Conservation (phyloP, 2,113 vertebrate genomes). For the Pangasianodon hypophthalmus region DNA sequence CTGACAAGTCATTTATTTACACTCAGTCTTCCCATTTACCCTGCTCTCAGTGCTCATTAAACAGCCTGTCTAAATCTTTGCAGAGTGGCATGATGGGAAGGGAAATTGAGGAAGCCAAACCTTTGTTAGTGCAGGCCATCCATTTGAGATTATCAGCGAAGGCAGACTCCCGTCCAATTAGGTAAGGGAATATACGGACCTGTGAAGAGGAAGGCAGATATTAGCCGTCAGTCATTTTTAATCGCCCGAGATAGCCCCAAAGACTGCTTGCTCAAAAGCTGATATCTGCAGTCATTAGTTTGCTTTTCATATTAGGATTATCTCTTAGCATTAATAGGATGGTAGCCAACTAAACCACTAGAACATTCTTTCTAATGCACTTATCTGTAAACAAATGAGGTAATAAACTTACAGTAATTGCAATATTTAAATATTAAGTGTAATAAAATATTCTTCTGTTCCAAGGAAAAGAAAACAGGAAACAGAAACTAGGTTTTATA, state of each 20-base stretch:
- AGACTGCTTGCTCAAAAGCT: slow-evolving; percentile 38
- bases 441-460: neutral
- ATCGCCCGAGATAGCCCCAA: slow-evolving; percentile 58
- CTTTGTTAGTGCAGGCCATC: slow-evolving; percentile 99
- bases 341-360: neutral
- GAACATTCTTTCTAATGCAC: slow-evolving; percentile 10
- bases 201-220: slow-evolving; percentile 62
- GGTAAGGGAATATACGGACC: slow-evolving; percentile 79
- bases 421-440: neutral
- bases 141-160: slow-evolving; percentile 96
- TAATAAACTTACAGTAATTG: neutral
- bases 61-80: slow-evolving; percentile 37
- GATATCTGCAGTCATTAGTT: slow-evolving; percentile 57
- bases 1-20: slow-evolving; percentile 29
- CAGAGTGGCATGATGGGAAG: slow-evolving; percentile 27
- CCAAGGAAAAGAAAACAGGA: neutral
- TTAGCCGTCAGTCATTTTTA: slow-evolving; percentile 67
- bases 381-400: slow-evolving; percentile 13
- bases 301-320: slow-evolving; percentile 37
- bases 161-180: slow-evolving; percentile 82
- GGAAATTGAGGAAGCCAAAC: slow-evolving; percentile 70
- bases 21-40: slow-evolving; percentile 8
- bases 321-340: slow-evolving; percentile 4
- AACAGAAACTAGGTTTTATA: neutral
- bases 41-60: slow-evolving; percentile 26